phyloP scores from a whole-genome alignment of 2,797 vertebrate genomes.

The Catamblyrhynchus diadema region DNA sequence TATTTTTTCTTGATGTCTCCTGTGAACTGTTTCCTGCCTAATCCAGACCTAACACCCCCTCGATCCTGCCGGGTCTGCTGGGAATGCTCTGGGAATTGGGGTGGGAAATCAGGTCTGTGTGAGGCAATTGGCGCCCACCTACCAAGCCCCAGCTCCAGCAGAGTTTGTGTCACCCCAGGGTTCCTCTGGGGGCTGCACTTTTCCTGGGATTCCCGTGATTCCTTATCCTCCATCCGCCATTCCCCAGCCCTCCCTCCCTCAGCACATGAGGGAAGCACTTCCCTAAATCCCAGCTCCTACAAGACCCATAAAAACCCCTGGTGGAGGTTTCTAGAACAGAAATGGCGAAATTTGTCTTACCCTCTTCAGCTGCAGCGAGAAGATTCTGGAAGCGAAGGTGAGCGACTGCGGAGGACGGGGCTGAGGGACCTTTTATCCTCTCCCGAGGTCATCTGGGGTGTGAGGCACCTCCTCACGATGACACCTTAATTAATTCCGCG shows the following conservation, averaged over 20 bases:
- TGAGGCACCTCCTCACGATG: not conserved
- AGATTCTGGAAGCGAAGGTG: not conserved
- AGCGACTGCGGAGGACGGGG: not conserved
- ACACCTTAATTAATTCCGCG: not conserved
- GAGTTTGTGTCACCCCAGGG: fast-evolving
- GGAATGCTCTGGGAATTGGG: not conserved
- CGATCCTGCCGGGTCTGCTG: fast-evolving
- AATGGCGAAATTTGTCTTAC: not conserved
- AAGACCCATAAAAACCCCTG: not conserved
- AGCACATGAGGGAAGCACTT: not conserved
- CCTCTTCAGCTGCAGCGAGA: not conserved
- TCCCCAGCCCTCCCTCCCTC: fast-evolving
- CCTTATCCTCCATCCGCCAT: fast-evolving
- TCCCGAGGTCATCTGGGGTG: not conserved
- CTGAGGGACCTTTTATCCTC: not conserved
- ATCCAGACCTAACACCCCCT: fast-evolving
- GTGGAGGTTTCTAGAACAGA: not conserved
- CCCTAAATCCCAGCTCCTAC: not conserved
- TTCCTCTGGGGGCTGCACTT: fast-evolving
- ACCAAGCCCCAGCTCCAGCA: not conserved
- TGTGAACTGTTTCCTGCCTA: fast-evolving
- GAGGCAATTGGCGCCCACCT: fast-evolving
- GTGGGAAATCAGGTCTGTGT: not conserved
- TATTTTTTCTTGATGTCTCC: not conserved
- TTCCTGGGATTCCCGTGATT: fast-evolving